Conservation (phyloP, 35 echinoderm and acorn worm genomes). For the Acanthaster planci region DNA sequence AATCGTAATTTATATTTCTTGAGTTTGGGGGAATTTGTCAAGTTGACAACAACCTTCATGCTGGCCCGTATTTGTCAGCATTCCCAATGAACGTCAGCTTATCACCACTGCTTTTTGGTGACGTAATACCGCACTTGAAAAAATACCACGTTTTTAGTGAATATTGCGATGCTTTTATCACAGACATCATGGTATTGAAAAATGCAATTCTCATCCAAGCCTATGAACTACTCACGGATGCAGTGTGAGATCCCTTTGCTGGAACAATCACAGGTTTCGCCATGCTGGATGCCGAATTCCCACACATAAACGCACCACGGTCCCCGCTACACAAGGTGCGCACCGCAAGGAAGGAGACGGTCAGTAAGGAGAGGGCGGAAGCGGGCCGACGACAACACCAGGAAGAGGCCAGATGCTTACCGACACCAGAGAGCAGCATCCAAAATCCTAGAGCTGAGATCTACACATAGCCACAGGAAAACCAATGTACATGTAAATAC, state of each 20-base stretch:
- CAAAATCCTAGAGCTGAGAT: no score
- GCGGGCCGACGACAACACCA: no score
- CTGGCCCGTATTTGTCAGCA: no score
- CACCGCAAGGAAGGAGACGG: neutral
- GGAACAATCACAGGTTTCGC: neutral
- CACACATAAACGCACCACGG: constrained; percentile 48
- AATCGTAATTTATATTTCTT: no score
- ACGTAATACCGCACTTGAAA: neutral
- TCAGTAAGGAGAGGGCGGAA: no score
- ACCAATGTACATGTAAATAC: no score
- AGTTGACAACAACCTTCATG: no score
- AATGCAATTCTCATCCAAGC: neutral
- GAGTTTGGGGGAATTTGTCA: no score
- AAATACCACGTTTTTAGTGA: neutral
- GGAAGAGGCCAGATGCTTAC: no score
- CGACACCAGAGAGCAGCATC: no score
- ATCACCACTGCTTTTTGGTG: neutral
- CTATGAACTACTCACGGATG: constrained; percentile 42
- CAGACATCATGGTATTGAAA: neutral
- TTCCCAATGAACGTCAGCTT: no score
- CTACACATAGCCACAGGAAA: no score
- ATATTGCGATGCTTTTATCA: neutral
- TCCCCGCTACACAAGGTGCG: neutral
- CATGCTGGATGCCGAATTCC: constrained; percentile 64
- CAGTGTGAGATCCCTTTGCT: constrained; percentile 42